Evolutionary conservation across 53 echinoderm and acorn worm species (phyloP).

Genomic region (Antedon mediterranea): DNA sequence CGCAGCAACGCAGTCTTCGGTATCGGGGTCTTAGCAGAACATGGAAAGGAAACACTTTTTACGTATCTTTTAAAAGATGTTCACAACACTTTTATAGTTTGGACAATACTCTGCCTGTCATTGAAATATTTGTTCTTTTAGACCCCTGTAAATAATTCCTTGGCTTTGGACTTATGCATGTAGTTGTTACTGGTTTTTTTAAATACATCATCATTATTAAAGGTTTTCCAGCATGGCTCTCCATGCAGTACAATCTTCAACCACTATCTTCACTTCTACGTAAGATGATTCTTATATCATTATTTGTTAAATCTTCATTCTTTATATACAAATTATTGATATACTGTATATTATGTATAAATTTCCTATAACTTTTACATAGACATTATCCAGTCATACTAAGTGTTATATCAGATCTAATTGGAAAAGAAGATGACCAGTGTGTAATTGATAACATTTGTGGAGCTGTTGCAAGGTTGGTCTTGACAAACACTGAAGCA

Average conservation of each 20-base stretch:
- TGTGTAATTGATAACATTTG: slow-evolving; percentile 86
- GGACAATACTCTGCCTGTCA: too few species aligned
- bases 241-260: not conserved
- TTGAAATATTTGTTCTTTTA: too few species aligned
- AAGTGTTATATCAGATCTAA: slow-evolving; percentile 49
- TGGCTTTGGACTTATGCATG: too few species aligned
- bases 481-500: slow-evolving; percentile 53
- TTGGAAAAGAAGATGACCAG: slow-evolving; percentile 48
- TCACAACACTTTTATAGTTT: too few species aligned
- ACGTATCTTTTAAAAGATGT: slow-evolving; percentile 65
- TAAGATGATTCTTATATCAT: not conserved
- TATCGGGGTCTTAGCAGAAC: slow-evolving; percentile 67
- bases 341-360: too few species aligned
- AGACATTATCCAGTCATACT: slow-evolving; percentile 75
- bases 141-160: too few species aligned
- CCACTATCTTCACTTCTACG: not conserved
- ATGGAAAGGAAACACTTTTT: slow-evolving; percentile 35
- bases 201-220: too few species aligned
- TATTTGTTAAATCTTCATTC: not conserved
- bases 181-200: too few species aligned
- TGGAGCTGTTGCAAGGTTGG: slow-evolving; percentile 80
- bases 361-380: too few species aligned
- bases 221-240: too few species aligned
- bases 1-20: slow-evolving; percentile 88
- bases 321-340: not conserved